Percentiles rank a stretch among this genome's conserved stretches.
Evolutionary conservation across 2,888 invertebrate species (phyloP).

Genomic region (Monochamus alternatus): DNA sequence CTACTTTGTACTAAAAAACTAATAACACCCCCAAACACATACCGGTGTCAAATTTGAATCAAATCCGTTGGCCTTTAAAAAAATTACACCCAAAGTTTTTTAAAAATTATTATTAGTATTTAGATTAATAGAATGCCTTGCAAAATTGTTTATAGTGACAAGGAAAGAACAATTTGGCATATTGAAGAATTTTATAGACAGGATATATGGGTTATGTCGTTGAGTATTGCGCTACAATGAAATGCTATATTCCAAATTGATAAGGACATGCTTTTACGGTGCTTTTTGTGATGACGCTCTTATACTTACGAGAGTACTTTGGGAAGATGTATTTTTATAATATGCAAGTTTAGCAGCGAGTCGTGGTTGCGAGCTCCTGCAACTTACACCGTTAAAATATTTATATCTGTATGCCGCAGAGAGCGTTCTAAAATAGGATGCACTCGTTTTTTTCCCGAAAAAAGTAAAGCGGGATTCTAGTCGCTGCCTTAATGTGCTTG

Average conservation of each 20-base stretch:
- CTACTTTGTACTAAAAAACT: too few species aligned
- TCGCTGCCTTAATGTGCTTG: slow-evolving; percentile 4
- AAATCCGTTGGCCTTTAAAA: too few species aligned
- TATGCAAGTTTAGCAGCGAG: slow-evolving; percentile 21
- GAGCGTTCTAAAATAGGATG: slow-evolving; percentile 8
- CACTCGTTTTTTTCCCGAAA: background rate
- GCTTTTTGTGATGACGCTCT: background rate
- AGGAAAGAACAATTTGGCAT: too few species aligned
- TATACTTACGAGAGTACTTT: background rate
- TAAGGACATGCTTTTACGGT: background rate
- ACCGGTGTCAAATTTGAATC: too few species aligned
- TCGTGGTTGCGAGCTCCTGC: slow-evolving; percentile 14
- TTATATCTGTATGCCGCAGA: slow-evolving; percentile 6
- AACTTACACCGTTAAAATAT: slow-evolving; percentile 14
- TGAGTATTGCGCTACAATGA: background rate
- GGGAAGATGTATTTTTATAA: slow-evolving; percentile 6
- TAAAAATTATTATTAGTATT: too few species aligned
- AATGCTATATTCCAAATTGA: background rate
- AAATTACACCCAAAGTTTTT: too few species aligned
- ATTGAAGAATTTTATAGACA: too few species aligned
- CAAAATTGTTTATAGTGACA: too few species aligned
- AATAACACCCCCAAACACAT: too few species aligned
- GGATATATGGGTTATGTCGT: too few species aligned
- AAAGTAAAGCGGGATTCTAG: background rate
- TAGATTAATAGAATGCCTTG: too few species aligned